Conservation (phyloP, 2,113 vertebrate genomes). For the Cebidichthys violaceus region DNA sequence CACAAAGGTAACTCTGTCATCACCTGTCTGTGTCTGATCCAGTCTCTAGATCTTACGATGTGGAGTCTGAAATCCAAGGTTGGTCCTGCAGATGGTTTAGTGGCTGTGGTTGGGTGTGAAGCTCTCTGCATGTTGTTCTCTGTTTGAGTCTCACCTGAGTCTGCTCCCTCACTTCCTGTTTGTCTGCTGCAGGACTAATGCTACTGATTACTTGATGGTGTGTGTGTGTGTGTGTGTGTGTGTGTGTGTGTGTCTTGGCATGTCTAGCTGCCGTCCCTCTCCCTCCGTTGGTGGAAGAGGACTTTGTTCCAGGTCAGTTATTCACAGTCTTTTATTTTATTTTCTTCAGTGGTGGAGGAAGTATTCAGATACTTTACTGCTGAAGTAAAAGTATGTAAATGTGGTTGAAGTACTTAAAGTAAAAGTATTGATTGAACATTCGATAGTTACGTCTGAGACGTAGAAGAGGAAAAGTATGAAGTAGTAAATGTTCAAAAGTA, state of each 20-base stretch:
- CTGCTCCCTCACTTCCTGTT: background rate
- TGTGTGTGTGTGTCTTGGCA: slow-evolving; percentile 6
- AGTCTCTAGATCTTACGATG: slow-evolving; percentile 64
- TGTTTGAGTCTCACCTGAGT: background rate
- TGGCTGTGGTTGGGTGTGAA: background rate
- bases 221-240: slow-evolving; percentile 1
- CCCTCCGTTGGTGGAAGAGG: slow-evolving; percentile 46
- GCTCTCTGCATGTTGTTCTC: background rate
- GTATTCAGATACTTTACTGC: background rate
- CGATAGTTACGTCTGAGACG: background rate
- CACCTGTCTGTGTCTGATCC: slow-evolving; percentile 46
- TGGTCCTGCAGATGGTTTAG: slow-evolving; percentile 28
- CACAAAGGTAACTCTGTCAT: slow-evolving; percentile 12
- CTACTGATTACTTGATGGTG: background rate
- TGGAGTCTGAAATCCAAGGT: slow-evolving; percentile 80
- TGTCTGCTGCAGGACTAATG: background rate
- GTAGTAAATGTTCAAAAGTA: background rate
- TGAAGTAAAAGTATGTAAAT: background rate
- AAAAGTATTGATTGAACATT: too few species aligned
- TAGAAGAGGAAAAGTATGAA: background rate
- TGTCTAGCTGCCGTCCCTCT: slow-evolving; percentile 67
- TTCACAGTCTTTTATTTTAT: background rate
- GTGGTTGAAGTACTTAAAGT: too few species aligned
- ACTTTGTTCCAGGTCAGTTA: slow-evolving; percentile 69
- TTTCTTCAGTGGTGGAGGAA: background rate